Base-by-base conservation (phyloP, 2,113 vertebrate species). In the Sander lucioperca region DNA sequence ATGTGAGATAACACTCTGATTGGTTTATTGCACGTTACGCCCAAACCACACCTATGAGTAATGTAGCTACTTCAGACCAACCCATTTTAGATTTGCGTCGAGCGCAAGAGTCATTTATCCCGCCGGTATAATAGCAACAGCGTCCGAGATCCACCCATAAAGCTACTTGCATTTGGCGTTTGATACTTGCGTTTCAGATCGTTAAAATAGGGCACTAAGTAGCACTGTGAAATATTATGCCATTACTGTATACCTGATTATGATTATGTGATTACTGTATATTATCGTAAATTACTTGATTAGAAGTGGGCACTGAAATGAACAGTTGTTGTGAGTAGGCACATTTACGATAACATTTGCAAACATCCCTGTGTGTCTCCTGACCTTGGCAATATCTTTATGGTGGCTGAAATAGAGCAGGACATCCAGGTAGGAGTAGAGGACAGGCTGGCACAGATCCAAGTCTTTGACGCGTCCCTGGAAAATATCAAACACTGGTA, bases 341-440 rank as follows among this genome's bases (percentile, higher is more conserved):
- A 43, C 19, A 45, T 43, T 39, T 69, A 43, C 6, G 3, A 25
- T 23, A 72, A 47, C 50, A n/a, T 79, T 39, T 39, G 6, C 1
- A 57, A 54, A 73, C 4, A 65, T 39, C 12, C 58, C 8, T 57
- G 23, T 59, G 54, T 66, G 33, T 25, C 51, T 48, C 80, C 96
- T 70, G 79, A 99, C 98, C 97, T 97, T 97, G 2, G 98, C 97
- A 13, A 97, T 95, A 48, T 98, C 97, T 86, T 97, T 98, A 87
- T 99, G 96, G 82, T 95, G 96, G 2, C 97, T 98, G 90, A 98
- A 98, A 89, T 98, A 99, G 19, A 99, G 96, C 25, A 99, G 96
- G 87, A 98, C 75, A 19, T 99, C 98, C n/a, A 99, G 94, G 91
- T 97, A 98, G 0, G 95, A 93, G 84, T 97, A 98, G 1, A 99